These are phyloP conservation scores for Chalcis sispes DNA, from an alignment of 2,888 invertebrate species.

Conservation along the genomic window DNA sequence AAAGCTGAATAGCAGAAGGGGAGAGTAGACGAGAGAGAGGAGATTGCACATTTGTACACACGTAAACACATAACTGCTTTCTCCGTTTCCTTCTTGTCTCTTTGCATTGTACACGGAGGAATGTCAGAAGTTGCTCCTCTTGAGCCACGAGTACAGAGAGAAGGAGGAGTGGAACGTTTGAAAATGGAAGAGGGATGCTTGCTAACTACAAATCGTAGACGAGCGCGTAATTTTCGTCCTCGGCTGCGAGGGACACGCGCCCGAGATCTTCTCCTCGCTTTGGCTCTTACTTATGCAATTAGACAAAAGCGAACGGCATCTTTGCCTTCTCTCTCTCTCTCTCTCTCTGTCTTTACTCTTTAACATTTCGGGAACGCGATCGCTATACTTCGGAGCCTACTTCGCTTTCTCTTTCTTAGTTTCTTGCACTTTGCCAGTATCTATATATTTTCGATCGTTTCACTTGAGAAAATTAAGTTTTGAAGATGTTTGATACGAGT, in stretches of 20 bases:
- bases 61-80: not conserved
- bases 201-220: slow-evolving; percentile 65
- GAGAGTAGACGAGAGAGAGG: not conserved
- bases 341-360: not conserved
- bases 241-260: slow-evolving; percentile 54
- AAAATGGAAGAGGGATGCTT: too few species aligned
- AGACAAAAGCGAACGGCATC: slow-evolving; percentile 39
- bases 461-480: too few species aligned
- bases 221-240: slow-evolving; percentile 60
- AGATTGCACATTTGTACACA: not conserved
- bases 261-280: not conserved
- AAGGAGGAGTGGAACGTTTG: too few species aligned
- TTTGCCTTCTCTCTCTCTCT: not conserved
- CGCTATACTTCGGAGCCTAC: slow-evolving; percentile 19
- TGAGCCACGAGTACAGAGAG: not conserved
- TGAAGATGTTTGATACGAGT: too few species aligned
- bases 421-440: too few species aligned
- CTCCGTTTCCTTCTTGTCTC: not conserved
- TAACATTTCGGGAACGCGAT: slow-evolving; percentile 38
- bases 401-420: too few species aligned
- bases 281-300: slow-evolving; percentile 46
- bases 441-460: too few species aligned
- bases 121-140: slow-evolving; percentile 39
- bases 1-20: too few species aligned
- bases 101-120: slow-evolving; percentile 7